Base-by-base conservation (phyloP, 2,888 invertebrate species). In the Hyalella azteca region DNA sequence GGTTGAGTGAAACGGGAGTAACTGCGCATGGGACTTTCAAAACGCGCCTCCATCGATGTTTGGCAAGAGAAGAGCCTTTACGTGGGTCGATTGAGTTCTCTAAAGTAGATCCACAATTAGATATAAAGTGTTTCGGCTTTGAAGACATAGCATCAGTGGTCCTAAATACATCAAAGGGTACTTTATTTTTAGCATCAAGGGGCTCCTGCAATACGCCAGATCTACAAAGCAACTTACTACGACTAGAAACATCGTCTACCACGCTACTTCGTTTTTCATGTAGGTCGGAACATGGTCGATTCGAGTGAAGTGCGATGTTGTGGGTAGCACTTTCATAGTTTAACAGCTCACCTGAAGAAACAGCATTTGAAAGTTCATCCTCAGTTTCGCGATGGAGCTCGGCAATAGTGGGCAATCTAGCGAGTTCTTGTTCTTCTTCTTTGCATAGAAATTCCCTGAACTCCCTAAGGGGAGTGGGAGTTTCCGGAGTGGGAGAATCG, bases 401-500 rank as follows among this genome's bases (percentile, higher is more conserved):
- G 29, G 66, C 78, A 36, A 84, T 84, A 22, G 84, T 84, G 73
- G 84, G 84, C 50, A 84, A 49, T n/a, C 84, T 80, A 45, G 80
- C 84, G 50, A 77, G 79, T 48, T 84, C 84, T 77, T 84, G 84
- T 39, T 84, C 84, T 73, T 84, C 84, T 79, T 84, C 82, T 50
- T 81, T 81, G 50, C 80, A 79, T n/a, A 84, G 59, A 41, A 84
- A 84, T 22, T 84, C 84, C 48, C 77, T 82, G 77, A 84, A 84
- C 66, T 84, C 84, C 73, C 84, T 79, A 26, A 84, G 81, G 76
- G 84, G 84, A 11, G 84, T 84, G 13, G 84, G 84, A 29, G 84
- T 84, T 36, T 84, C 84, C 49, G 84, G 84, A 66, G 84, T 84
- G 26, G 84, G 84, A 36, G 84, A 81, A 73, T 84, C 82, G 29